phyloP scores from a whole-genome alignment of 2,113 vertebrate species.

The Rhagologus leucostigma region DNA sequence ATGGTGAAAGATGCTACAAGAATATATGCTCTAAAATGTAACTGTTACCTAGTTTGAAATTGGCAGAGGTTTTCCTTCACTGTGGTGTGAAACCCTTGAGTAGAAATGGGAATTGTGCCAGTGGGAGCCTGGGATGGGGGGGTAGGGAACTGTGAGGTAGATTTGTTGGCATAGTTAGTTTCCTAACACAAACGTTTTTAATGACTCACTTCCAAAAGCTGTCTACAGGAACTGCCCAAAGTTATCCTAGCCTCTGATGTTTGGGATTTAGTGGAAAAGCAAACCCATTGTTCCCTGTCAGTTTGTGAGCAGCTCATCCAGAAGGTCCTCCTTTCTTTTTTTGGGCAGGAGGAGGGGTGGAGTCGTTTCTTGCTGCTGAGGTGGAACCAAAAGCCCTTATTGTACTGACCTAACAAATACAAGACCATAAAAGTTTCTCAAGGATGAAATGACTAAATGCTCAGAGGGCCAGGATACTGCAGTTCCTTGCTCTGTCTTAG shows the following conservation, averaged over 20 bases:
- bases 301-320: neutral
- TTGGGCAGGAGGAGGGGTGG: neutral
- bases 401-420: neutral
- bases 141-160: neutral
- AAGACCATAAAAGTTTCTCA: neutral
- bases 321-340: neutral
- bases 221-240: slow-evolving; percentile 36
- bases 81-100: neutral
- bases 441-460: neutral
- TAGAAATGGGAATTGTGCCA: neutral
- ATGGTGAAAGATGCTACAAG: neutral
- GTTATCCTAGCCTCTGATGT: slow-evolving; percentile 9
- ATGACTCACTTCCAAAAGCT: slow-evolving; percentile 50
- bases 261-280: slow-evolving; percentile 31
- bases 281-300: neutral
- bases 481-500: neutral
- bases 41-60: neutral
- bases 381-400: neutral
- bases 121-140: neutral
- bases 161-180: slow-evolving; percentile 3
- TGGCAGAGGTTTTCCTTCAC: neutral
- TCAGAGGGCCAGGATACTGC: neutral
- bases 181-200: slow-evolving; percentile 45
- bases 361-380: neutral
- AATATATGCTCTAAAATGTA: neutral